A percentile compares a stretch with the other conserved stretches of the same genome.
These are phyloP conservation scores for Chascanopsetta lugubris DNA, from an alignment of 2,113 vertebrate species.

Conservation along the genomic window DNA sequence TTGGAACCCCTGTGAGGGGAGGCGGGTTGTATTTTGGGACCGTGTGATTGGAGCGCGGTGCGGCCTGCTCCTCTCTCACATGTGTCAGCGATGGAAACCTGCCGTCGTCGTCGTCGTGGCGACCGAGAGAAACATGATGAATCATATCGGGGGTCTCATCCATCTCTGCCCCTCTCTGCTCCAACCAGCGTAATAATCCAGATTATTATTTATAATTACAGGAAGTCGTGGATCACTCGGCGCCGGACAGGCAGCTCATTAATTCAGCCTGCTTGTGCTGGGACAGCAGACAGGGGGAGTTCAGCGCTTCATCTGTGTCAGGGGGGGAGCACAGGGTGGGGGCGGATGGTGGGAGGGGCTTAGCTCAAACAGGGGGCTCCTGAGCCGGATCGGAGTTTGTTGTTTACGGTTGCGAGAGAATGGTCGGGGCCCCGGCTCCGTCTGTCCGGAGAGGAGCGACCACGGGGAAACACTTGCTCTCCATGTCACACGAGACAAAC, in stretches of 20 bases:
- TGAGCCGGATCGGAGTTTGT: constrained; percentile 67
- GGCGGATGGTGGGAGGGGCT: constrained; percentile 58
- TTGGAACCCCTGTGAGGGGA: too few relatives aligned
- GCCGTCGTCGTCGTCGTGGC: constrained; percentile 73
- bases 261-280: constrained; percentile 93
- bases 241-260: constrained; percentile 94
- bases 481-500: constrained; percentile 38
- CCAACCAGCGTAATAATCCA: constrained; percentile 99
- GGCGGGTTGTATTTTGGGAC: not conserved
- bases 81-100: constrained; percentile 72
- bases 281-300: constrained; percentile 85
- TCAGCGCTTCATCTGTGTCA: constrained; percentile 96
- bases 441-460: not conserved
- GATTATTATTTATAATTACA: constrained; percentile 99
- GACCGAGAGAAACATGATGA: constrained; percentile 86
- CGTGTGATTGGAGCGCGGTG: constrained; percentile 1
- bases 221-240: constrained; percentile 99
- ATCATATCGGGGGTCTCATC: constrained; percentile 93
- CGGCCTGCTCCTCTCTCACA: constrained; percentile 23
- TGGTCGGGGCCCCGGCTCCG: not conserved
- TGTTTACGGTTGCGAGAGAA: constrained; percentile 32
- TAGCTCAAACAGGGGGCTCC: constrained; percentile 65
- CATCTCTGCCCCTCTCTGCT: constrained; percentile 91
- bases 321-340: constrained; percentile 65
- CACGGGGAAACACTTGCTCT: not conserved